phyloP scores from a whole-genome alignment of 2,797 vertebrate genomes.

The Discoglossus pictus region DNA sequence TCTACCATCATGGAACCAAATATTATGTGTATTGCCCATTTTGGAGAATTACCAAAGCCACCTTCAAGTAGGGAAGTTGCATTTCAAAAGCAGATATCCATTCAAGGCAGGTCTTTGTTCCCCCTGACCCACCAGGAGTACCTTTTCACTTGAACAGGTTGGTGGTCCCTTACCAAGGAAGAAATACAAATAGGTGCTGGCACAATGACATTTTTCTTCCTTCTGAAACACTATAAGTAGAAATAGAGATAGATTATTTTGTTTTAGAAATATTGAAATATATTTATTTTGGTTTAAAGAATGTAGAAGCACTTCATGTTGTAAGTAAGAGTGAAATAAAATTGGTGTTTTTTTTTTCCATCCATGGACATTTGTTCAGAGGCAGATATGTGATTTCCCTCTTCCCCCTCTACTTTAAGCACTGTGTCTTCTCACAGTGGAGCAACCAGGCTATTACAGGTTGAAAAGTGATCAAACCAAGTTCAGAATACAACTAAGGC shows the following conservation, averaged over 20 bases:
- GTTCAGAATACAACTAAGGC: too few relatives aligned
- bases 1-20: slow-evolving; percentile 6
- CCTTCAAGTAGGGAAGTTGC: slow-evolving; percentile 12
- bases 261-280: slow-evolving; percentile 64
- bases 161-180: slow-evolving; percentile 44
- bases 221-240: slow-evolving; percentile 59
- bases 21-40: slow-evolving; percentile 10
- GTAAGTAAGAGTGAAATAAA: slow-evolving; percentile 58
- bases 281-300: slow-evolving; percentile 72
- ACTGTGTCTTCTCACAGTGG: slow-evolving; percentile 34
- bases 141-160: slow-evolving; percentile 38
- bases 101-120: slow-evolving; percentile 49
- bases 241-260: slow-evolving; percentile 66
- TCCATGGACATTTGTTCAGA: slow-evolving; percentile 34
- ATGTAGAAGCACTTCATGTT: slow-evolving; percentile 57
- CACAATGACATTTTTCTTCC: slow-evolving; percentile 58
- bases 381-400: slow-evolving; percentile 13
- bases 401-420: slow-evolving; percentile 14
- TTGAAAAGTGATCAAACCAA: neutral
- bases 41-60: slow-evolving; percentile 40
- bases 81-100: slow-evolving; percentile 23
- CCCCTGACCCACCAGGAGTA: slow-evolving; percentile 27
- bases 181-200: slow-evolving; percentile 63
- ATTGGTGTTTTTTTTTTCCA: slow-evolving; percentile 43
- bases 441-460: slow-evolving; percentile 40